These are phyloP conservation scores for Cathartes aura DNA, from an alignment of 2,113 vertebrate species.

Conservation along the genomic window DNA sequence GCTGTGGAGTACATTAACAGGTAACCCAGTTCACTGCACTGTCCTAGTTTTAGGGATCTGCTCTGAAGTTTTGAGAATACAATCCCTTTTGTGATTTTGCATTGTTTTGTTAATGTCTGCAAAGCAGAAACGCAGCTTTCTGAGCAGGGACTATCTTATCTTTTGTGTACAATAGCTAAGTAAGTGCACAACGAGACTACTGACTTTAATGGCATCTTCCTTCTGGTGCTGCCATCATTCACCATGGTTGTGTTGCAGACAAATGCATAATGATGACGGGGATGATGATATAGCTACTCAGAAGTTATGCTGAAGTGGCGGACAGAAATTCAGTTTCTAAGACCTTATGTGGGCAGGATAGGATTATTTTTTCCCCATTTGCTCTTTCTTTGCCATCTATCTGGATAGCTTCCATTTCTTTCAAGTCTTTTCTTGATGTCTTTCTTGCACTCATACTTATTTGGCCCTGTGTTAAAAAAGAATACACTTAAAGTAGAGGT, in stretches of 20 bases:
- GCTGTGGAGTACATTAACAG: neutral
- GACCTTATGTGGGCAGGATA: neutral
- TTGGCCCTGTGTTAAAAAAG: neutral
- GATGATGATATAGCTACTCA: neutral
- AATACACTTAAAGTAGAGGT: neutral
- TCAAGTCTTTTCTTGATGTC: neutral
- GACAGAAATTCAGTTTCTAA: neutral
- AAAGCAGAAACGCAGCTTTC: neutral
- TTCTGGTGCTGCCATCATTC: neutral
- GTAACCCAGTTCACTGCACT: neutral
- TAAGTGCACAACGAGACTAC: neutral
- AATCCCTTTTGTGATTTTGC: neutral
- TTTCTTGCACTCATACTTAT: neutral
- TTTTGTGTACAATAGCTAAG: neutral
- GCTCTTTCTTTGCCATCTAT: neutral
- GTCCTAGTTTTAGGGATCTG: neutral
- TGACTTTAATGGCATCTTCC: neutral
- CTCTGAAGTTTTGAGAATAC: neutral
- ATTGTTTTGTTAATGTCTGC: neutral
- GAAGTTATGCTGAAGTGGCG: neutral
- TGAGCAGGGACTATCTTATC: neutral
- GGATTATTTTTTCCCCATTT: neutral
- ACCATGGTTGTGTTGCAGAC: neutral
- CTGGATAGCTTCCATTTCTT: neutral
- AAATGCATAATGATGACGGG: neutral